Base-by-base conservation (phyloP, 2,797 vertebrate species). In the Anas bernieri region DNA sequence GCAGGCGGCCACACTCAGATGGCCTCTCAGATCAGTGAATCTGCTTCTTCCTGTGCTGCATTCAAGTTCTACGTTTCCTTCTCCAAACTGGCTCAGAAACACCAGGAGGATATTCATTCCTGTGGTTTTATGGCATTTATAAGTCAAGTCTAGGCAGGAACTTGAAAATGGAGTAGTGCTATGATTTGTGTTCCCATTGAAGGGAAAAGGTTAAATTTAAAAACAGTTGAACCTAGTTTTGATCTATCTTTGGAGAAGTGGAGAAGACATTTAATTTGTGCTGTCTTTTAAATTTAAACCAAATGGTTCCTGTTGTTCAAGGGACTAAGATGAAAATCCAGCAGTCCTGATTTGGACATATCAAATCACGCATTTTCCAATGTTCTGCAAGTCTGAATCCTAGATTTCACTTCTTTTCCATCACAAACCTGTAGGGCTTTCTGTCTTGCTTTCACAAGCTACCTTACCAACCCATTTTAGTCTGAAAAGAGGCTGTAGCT, bases 41-140 rank as follows among this genome's bases (percentile, higher is more conserved):
- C 31, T 46, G 50, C 85, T 81, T 94, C 74, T 33, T 61, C 67
- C 52, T 64, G 58, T 68, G 84, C 28, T 72, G 23, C 22, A 41
- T 56, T 92, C 48, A 72, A 70, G 23, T 70, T 73, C 43, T 45
- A 74, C 46, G 48, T 50, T 83, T 86, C 45, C 33, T 66, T 82
- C 50, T 68, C 43, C 68, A 35, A 39, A 75, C 11, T 86, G 80
- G 52, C 64, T 84, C 74, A 93, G 77, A 90, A 92, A 74, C 70
- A 92, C 37, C 91, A 94, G 80, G 78, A 93, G 61, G 75, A 92
- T 85, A 80, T 81, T 96, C 4, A 92, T 88, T 92, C 88, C 88
- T 70, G 62, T 89, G 90, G 88, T 83, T 94, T 93, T 92, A 81
- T 85, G 43, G 83, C 72, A 93, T 92, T 95, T 92, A 54, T 62